Conservation (phyloP, 2,888 invertebrate species). For the Amblyteles armatorius region DNA sequence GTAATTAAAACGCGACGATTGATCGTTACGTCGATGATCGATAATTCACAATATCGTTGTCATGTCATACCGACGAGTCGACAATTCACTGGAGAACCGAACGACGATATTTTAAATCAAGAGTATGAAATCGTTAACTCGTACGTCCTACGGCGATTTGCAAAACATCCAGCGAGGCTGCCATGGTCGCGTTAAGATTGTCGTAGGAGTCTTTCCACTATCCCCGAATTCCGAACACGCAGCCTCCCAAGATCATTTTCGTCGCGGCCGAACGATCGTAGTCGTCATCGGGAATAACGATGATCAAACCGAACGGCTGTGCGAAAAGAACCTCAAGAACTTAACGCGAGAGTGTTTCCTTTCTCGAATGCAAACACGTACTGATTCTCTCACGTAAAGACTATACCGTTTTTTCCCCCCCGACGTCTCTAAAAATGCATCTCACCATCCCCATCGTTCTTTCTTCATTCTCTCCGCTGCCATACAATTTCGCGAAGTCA, state of each 20-base stretch:
- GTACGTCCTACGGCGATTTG: conserved; percentile 53
- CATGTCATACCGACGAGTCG: neutral
- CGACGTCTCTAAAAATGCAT: conserved; percentile 50
- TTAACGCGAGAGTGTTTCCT: neutral
- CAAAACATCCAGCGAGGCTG: conserved; percentile 46
- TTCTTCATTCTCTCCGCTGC: conserved; percentile 18
- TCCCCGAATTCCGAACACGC: conserved; percentile 24
- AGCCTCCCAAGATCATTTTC: conserved; percentile 25
- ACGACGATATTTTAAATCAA: neutral
- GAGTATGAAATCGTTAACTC: neutral
- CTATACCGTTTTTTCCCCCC: conserved; percentile 10
- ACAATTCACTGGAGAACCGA: neutral
- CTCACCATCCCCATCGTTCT: conserved; percentile 27
- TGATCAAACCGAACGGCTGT: conserved; percentile 20
- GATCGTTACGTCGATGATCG: neutral
- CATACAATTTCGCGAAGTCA: conserved; percentile 24
- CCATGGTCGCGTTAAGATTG: conserved; percentile 54
- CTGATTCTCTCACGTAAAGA: conserved; percentile 9
- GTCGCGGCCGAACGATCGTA: conserved; percentile 15
- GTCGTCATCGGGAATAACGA: conserved; percentile 56
- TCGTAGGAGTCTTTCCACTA: conserved; percentile 21
- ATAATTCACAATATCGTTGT: neutral
- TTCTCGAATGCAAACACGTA: conserved; percentile 11
- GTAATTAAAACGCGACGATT: neutral
- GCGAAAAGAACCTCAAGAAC: conserved; percentile 13